Conservation (phyloP, 2,113 vertebrate species). For the Centropus bengalensis region DNA sequence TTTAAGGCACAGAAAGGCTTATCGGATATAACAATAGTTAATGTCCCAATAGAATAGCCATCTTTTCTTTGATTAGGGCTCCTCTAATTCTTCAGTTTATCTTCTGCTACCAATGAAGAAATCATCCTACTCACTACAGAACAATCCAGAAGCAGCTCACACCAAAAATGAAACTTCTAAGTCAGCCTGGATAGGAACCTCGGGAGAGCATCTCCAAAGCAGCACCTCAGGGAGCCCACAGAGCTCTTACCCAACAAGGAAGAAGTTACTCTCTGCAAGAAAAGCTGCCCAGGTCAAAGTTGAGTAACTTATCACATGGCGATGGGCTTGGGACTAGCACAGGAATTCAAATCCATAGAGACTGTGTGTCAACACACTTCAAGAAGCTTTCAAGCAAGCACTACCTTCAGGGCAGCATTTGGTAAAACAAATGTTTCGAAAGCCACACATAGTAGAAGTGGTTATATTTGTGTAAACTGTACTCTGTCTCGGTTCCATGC, state of each 20-base stretch:
- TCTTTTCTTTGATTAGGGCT: background rate
- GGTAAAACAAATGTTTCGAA: background rate
- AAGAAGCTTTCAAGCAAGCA: background rate
- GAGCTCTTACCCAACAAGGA: background rate
- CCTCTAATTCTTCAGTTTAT: background rate
- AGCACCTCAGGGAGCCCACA: rapidly evolving
- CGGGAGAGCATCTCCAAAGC: background rate
- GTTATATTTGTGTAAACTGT: background rate
- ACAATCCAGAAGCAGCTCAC: background rate
- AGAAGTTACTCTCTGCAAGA: background rate
- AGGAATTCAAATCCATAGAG: background rate
- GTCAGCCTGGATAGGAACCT: background rate
- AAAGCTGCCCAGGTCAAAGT: background rate
- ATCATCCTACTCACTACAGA: background rate
- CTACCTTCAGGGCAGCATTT: background rate
- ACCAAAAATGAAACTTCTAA: background rate
- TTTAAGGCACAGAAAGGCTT: background rate
- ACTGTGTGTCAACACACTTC: background rate
- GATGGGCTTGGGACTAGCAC: background rate
- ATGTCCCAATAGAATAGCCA: background rate
- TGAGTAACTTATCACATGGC: background rate
- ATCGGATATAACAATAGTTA: background rate
- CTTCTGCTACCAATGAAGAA: background rate
- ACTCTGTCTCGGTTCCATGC: background rate
- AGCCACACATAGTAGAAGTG: background rate